Base-by-base conservation (phyloP, 2,113 vertebrate species). In the Pontoporia blainvillei region DNA sequence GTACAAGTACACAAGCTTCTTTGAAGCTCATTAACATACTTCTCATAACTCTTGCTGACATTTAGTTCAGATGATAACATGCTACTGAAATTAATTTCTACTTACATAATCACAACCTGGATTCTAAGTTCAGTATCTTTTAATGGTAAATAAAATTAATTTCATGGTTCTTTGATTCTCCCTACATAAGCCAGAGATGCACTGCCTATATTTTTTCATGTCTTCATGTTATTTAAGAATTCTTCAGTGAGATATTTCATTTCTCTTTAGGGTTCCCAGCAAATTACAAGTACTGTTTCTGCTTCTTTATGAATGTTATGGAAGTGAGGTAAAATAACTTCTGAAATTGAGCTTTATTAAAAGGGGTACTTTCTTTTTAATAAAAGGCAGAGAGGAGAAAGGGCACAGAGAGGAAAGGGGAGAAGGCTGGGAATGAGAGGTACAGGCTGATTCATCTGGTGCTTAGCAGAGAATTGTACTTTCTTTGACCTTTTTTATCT, bases 131-230 rank as follows among this genome's bases (percentile, higher is more conserved):
- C 15, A 66, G 23, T 91, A 82, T 79, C 91, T 59, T 82, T 90
- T 97, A 92, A 34, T 29, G 34, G 72, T 75, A 95, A 98, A 96
- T 92, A 96, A 94, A 97, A 98, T 95, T 78, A 88, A 97, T 88
- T 92, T 86, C 61, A 61, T 46, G 90, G 82, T 95, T 96, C 83
- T 92, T 92, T 61, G 86, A 96, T 91, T 96, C 79, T 92, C 96
- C 94, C 72, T 15, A 78, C 23, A 90, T 6, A 91, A 84, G 72
- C 14, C 78, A 96, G 93, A 93, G 54, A 90, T 96, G 66, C 18
- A 39, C 23, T 59, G 8, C 36, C 21, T 62, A 44, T 67, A 62
- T 91, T 96, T 97, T 95, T 86, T 97, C 78, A 87, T 17, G 90
- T 62, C 66, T 69, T 97, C 67, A 54, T 92, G 57, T 44, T 75